A percentile compares a stretch with the other conserved stretches of the same genome.
These are phyloP conservation scores for Macrobrachium rosenbergii DNA, from an alignment of 1,140 invertebrate species.

Conservation along the genomic window DNA sequence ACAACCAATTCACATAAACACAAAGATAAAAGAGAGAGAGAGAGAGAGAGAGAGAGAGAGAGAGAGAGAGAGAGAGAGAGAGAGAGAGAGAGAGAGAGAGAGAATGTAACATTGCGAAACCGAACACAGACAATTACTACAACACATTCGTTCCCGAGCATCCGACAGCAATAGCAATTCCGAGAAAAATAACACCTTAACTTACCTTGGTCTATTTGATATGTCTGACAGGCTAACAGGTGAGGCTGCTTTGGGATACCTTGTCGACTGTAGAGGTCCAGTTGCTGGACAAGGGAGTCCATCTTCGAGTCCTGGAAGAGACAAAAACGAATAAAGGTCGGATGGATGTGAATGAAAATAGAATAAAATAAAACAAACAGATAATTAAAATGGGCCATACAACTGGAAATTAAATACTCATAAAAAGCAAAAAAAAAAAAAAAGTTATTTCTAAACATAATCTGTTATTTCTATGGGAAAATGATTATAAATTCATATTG, in stretches of 20 bases:
- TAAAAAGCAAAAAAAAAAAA: too few species aligned
- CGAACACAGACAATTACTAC: too few species aligned
- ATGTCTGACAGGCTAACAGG: slow-evolving; percentile 45
- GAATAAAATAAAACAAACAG: too few species aligned
- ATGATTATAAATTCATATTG: too few species aligned
- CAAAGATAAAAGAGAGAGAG: neutral
- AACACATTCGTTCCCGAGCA: neutral
- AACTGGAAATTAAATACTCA: too few species aligned
- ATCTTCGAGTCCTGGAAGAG: slow-evolving; percentile 72
- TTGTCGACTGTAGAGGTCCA: slow-evolving; percentile 76
- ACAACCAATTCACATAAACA: neutral
- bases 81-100: neutral
- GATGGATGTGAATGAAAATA: too few species aligned
- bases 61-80: neutral
- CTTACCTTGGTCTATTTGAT: slow-evolving; percentile 31
- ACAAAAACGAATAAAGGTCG: too few species aligned
- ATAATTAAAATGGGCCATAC: too few species aligned
- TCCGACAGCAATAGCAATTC: neutral
- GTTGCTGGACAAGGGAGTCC: slow-evolving; percentile 77
- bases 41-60: slow-evolving; percentile 1
- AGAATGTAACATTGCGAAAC: neutral
- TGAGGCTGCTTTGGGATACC: slow-evolving; percentile 75
- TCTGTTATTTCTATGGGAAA: too few species aligned
- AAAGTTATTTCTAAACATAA: too few species aligned
- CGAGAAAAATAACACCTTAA: neutral